Base-by-base conservation (phyloP, 2,113 vertebrate genomes). In the Oncorhynchus masou region DNA sequence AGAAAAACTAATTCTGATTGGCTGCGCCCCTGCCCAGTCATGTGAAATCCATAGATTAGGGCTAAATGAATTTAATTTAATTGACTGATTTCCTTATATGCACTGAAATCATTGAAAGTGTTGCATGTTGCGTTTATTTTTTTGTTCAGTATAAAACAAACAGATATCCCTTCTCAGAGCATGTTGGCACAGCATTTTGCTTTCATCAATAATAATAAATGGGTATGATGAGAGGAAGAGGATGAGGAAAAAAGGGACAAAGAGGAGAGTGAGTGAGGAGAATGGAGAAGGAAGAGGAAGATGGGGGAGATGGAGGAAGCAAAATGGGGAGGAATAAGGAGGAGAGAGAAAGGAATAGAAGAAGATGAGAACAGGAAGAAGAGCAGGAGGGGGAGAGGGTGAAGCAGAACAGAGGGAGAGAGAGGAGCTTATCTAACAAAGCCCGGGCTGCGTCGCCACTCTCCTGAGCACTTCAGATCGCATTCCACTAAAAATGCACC, bases 391-490 rank as follows among this genome's bases (percentile, higher is more conserved):
- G 39, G 8, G 39, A 45, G 48, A 49, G 2, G 16, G 69, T 49
- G 69, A 71, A 49, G 29, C 11, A 19, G 45, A 39, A 20, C 22
- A 25, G 15, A 45, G 39, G 39, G 39, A 51, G 74, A 68, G 24
- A 68, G 24, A 24, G 60, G 64, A 7, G 20, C 31, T 70, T 48
- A 70, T 70, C 68, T 70, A 70, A 70, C 31, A 45, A 66, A 59
- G 68, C 75, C 54, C 71, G 11, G 73, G 66, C 39, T 57, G 54
- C 1, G 25, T 79, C 87, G 78, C 65, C 64, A 70, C 68, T 70
- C 27, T 22, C 68, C 68, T 70, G 68, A 70, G 75, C 79, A 80
- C 81, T 84, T 82, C 81, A 75, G 74, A 80, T 79, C 60, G 78
- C 85, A 87, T 84, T 86, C 79, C 73, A 78, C 62, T 75, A 54